Evolutionary conservation across 2,888 invertebrate genomes (phyloP), one percentile per base, ranked within the genome.

Genomic region (Mylabris sibirica): DNA sequence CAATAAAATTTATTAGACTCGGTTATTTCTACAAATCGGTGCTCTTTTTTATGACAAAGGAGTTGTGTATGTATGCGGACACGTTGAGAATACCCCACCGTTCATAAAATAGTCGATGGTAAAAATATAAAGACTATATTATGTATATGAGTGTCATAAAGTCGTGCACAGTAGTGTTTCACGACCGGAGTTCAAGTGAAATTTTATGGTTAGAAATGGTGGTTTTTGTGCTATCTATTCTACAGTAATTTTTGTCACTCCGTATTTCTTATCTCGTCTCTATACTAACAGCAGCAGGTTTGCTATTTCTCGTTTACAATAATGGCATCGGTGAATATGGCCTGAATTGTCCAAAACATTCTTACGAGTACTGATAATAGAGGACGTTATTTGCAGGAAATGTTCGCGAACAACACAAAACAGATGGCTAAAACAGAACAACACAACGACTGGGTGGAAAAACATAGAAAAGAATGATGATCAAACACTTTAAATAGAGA

Each of bases 101-200:
- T 41, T 68, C 74, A 74, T 79, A 79, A 79, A 79, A 73, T 73
- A 72, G 71, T 65, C 67, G 72, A 64, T 71, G 71, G 73, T 75
- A 74, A 72, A 30, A 70, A 78, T 76, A 70, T 78, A 78, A 79
- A 78, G 79, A 77, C 76, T 76, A 76, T 78, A 79, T 79, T 79
- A 79, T 80, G 80, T 78, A 79, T 79, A 80, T 79, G 74, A 78
- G 76, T 24, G 75, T 72, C 72, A 76, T 79, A 80, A 80, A 80
- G 74, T 61, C 41, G 62, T 65, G 68, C 75, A 26, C 24, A 26
- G 57, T 24, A 49, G 72, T 72, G 72, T 75, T 71, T 72, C 72
- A 74, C 73, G 68, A 71, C 73, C 75, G 72, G 72, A 74, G 76
- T 76, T 78, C 77, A 78, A 79, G 79, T 79, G 80, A 79, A 79